Evolutionary conservation across 2,113 vertebrate genomes (phyloP), one percentile per base, ranked within the genome.

Genomic region (Beaufortia kweichowensis): DNA sequence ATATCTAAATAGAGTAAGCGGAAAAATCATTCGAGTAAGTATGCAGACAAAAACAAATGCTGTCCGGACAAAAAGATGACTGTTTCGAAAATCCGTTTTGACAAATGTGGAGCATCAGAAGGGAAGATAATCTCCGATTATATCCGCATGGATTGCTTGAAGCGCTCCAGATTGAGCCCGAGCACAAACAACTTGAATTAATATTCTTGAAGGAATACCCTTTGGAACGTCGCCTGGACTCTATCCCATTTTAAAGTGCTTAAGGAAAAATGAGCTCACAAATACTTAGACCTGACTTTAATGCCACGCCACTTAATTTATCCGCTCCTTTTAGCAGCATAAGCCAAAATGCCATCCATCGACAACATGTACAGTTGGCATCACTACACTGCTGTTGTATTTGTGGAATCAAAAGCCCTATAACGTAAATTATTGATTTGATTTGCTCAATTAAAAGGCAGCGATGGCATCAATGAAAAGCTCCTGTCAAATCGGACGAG

Each of bases 101-200:
- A 7, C 85, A 83, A 81, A 86, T 85, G 81, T 83, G 74, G 79
- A 83, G 77, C 74, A 66, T 76, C 61, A 84, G 80, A 84, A 83
- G 59, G 17, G 26, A 41, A 81, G 84, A 87, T 90, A 88, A 90
- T 89, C 86, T 86, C 14, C 83, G 86, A 90, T 89, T 89, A 89
- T 87, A 86, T 86, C 83, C 77, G 79, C 80, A 79, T 79, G 84
- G 88, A 89, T 87, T 86, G 84, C 81, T 87, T 80, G 70, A 77
- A 85, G 84, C 84, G 79, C 81, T 79, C 71, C 63, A 81, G 80
- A 86, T 82, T 88, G 76, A 87, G 87, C 88, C 84, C 78, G 41
- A 76, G 82, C 84, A 73, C 82, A 82, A 85, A 68, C 75, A 79
- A 85, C 75, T 76, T 57, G 46, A 71, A 74, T 63, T 72, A 57